Conservation (phyloP, 92 coral and sea anemone genomes). For the Umimayanthus chanpuru region DNA sequence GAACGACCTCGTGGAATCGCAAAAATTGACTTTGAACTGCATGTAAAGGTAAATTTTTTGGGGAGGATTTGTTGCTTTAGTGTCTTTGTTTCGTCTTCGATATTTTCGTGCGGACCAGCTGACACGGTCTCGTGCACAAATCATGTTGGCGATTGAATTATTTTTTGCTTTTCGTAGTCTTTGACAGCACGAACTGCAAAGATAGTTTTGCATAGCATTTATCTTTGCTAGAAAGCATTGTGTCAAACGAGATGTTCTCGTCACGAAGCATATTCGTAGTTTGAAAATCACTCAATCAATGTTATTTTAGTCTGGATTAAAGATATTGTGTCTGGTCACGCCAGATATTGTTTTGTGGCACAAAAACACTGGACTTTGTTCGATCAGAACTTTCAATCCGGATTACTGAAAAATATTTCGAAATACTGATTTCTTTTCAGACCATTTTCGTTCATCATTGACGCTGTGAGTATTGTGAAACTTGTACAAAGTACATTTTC, state of each 20-base stretch:
- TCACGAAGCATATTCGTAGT: not conserved
- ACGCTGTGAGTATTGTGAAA: not conserved
- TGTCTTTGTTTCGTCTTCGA: not conserved
- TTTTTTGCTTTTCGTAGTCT: too few relatives aligned
- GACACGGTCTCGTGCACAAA: not conserved
- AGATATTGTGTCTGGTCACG: too few relatives aligned
- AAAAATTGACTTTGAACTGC: not conserved
- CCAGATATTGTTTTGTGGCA: not conserved
- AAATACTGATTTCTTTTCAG: not conserved
- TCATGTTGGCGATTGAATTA: not conserved
- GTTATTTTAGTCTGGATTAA: too few relatives aligned
- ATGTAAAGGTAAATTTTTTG: too few relatives aligned
- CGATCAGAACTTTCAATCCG: too few relatives aligned
- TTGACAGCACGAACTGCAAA: too few relatives aligned
- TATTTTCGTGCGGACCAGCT: not conserved
- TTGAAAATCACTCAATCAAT: too few relatives aligned
- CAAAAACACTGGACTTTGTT: not conserved
- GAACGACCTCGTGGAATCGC: not conserved
- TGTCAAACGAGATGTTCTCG: too few relatives aligned
- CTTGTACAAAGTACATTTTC: slow-evolving; percentile 3
- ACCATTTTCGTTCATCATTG: not conserved
- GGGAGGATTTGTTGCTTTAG: not conserved
- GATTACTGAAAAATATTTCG: not conserved
- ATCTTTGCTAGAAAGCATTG: not conserved
- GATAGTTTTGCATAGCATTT: too few relatives aligned